Evolutionary conservation across 2,888 invertebrate species (phyloP), one percentile per base, ranked within the genome.

Genomic region (Drosophila paranaensis): DNA sequence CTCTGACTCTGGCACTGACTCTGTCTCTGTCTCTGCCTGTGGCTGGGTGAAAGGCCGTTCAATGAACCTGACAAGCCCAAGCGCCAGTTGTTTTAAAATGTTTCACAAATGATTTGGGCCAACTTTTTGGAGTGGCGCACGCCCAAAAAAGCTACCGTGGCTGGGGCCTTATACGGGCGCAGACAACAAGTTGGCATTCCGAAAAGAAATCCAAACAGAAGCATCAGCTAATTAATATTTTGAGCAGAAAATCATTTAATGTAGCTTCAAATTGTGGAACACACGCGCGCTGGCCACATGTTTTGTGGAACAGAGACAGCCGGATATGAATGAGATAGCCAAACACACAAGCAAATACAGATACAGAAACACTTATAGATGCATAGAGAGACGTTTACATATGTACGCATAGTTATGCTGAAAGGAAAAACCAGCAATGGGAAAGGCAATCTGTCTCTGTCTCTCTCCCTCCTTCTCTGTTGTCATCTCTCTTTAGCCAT

Each of bases 221-320:
- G 60, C 70, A 58, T n/a, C 14, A 61, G 73, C 85, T 88, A 79
- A 85, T 85, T 85, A 88, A 86, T 73, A 85, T 85, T 88, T 86
- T 71, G 66, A 77, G 71, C 85, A 81, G 70, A 60, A 75, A 79
- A 72, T 54, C 70, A 71, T 68, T 88, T 63, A 79, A 77, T 77
- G 77, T 74, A 66, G 64, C 64, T 65, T 79, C 79, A 86, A 79
- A 86, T 81, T 81, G 79, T 55, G 76, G 81, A 76, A 70, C 70
- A 53, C 60, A 60, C 56, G 30, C 27, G 11, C 33, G n/a, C 33
- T 20, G 1, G 20, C 43, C 43, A 56, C 56, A 56, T 43, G 25
- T 56, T 6, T 27, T 20, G 68, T 55, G 50, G 27, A 42, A 55
- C 60, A 30, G 63, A 66, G 74, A 69, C 61, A 55, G 60, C 45